These are phyloP conservation scores for Hexactinellida sp. DNA, from an alignment of 37 sponge, comb jelly and placozoan species.

Conservation along the genomic window DNA sequence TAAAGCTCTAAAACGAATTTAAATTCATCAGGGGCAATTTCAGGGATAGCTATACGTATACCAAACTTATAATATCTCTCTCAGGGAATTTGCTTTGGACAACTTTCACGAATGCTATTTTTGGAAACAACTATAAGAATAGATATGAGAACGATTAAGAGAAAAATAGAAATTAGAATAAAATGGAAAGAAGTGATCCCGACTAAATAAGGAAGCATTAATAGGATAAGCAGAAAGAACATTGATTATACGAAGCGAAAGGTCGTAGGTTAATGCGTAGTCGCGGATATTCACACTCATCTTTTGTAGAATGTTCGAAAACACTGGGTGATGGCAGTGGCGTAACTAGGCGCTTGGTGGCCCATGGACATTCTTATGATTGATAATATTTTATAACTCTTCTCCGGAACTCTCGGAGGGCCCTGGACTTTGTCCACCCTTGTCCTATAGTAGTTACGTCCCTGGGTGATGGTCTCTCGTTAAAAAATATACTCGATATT, in stretches of 20 bases:
- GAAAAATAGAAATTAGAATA: too few relatives aligned
- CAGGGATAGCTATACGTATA: too few relatives aligned
- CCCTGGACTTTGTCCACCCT: neutral
- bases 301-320: neutral
- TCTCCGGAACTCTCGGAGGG: neutral
- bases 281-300: neutral
- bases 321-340: neutral
- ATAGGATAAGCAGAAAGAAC: too few relatives aligned
- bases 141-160: too few relatives aligned
- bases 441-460: neutral
- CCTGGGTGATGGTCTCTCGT: neutral
- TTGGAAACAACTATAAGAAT: too few relatives aligned
- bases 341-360: neutral
- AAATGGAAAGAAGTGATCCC: too few relatives aligned
- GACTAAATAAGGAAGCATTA: too few relatives aligned
- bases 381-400: neutral
- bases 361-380: neutral
- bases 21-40: too few relatives aligned
- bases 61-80: too few relatives aligned
- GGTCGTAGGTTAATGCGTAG: neutral
- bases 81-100: too few relatives aligned
- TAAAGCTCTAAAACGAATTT: too few relatives aligned
- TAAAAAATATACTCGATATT: neutral
- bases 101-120: too few relatives aligned
- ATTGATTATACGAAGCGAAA: neutral